phyloP scores from a whole-genome alignment of 2,888 invertebrate genomes.

The Drosophila tanythrix region DNA sequence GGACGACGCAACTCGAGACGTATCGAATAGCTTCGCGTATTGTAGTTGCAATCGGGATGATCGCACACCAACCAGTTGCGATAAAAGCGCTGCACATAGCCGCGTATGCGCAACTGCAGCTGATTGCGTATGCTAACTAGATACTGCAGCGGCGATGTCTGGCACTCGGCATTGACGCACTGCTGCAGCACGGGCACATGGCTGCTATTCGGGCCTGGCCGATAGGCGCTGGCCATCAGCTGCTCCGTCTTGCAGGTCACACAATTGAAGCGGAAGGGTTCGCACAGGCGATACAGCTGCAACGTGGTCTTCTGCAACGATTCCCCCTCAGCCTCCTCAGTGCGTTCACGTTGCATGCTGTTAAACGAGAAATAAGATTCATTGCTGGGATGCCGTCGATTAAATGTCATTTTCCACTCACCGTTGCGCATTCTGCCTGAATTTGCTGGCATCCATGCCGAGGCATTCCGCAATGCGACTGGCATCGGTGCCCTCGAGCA shows the following conservation, averaged over 20 bases:
- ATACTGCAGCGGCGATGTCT: conserved; percentile 88
- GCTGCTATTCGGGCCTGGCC: conserved; percentile 85
- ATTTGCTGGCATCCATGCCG: conserved; percentile 88
- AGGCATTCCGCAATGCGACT: conserved; percentile 95
- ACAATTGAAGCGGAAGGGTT: conserved; percentile 89
- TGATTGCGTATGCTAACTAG: conserved; percentile 90
- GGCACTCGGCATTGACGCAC: conserved; percentile 91
- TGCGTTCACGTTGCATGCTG: conserved; percentile 84
- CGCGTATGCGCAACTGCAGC: conserved; percentile 88
- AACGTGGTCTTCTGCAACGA: conserved; percentile 81
- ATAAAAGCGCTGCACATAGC: conserved; percentile 90
- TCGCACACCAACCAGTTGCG: conserved; percentile 94
- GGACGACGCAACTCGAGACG: conserved; percentile 86
- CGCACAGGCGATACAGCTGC: conserved; percentile 87
- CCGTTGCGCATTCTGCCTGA: conserved; percentile 84
- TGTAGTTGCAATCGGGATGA: conserved; percentile 93
- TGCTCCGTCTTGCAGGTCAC: conserved; percentile 87
- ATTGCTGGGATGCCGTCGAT: not conserved
- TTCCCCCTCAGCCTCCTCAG: conserved; percentile 84
- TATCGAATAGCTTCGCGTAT: conserved; percentile 86
- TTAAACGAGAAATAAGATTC: not conserved
- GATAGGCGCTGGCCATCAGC: conserved; percentile 86
- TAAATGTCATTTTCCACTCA: conserved; percentile 37
- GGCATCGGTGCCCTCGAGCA: conserved; percentile 96
- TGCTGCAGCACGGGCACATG: conserved; percentile 86